phyloP scores from a whole-genome alignment of 2,797 vertebrate genomes.

The Pseudochromis fuscus region DNA sequence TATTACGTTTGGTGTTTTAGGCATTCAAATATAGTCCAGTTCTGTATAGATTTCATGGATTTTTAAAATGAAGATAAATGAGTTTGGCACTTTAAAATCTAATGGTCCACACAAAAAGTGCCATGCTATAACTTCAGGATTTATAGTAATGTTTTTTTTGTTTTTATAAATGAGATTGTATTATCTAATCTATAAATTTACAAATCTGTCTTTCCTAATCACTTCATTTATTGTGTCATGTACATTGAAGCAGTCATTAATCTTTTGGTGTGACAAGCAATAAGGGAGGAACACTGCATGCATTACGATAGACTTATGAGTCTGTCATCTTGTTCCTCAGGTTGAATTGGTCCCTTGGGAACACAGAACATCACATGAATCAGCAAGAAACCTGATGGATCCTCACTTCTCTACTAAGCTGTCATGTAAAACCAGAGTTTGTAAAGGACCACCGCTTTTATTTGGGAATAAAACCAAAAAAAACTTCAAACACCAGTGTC shows the following conservation, averaged over 20 bases:
- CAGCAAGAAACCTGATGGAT: not conserved
- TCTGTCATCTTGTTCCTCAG: not conserved
- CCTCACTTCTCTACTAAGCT: constrained; percentile 6
- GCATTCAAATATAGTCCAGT: no score
- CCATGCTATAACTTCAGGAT: not conserved
- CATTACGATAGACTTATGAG: not conserved
- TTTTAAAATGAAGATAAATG: no score
- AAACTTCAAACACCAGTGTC: constrained; percentile 13
- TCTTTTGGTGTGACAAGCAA: no score
- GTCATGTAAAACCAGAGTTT: not conserved
- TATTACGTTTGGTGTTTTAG: no score
- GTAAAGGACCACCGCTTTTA: not conserved
- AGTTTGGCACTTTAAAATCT: no score
- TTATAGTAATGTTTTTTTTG: not conserved
- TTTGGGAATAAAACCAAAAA: constrained; percentile 8
- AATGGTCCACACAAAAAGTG: no score
- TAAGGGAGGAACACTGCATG: not conserved
- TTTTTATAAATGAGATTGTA: not conserved
- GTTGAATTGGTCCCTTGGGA: constrained; percentile 15
- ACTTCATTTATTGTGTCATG: not conserved
- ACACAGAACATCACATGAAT: constrained; percentile 22
- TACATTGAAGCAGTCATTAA: not conserved
- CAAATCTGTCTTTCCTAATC: not conserved
- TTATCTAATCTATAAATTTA: not conserved
- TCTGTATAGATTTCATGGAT: no score